phyloP scores from a whole-genome alignment of 2,113 vertebrate genomes.

The Grantiella picta region DNA sequence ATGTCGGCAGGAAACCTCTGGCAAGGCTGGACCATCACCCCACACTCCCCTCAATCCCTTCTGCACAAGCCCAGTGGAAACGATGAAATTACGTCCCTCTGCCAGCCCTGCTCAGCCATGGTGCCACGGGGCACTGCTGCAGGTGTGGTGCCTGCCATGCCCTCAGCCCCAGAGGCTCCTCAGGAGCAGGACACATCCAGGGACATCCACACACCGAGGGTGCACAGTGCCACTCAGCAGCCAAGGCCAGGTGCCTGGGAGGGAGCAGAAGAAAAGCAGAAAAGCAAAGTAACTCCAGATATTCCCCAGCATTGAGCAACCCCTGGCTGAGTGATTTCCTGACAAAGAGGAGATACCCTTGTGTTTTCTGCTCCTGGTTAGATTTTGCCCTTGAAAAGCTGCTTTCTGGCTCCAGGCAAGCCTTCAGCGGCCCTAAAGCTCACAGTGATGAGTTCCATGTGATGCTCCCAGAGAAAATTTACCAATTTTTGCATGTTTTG shows the following conservation, averaged over 20 bases:
- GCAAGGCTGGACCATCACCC: not conserved
- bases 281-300: accelerated
- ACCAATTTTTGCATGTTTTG: not conserved
- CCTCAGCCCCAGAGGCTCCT: not conserved
- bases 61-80: not conserved
- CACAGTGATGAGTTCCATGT: not conserved
- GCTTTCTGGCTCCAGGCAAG: not conserved
- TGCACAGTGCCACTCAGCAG: not conserved
- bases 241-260: not conserved
- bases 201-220: accelerated
- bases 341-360: not conserved
- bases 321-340: not conserved
- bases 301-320: not conserved
- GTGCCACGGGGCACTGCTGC: not conserved
- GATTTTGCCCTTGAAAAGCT: not conserved
- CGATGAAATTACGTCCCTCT: no score
- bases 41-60: not conserved
- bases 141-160: not conserved
- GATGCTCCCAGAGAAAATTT: accelerated
- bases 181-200: not conserved
- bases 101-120: not conserved
- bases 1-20: not conserved
- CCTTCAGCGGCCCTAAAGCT: not conserved
- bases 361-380: not conserved
- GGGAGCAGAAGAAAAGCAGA: not conserved